Evolutionary conservation across 2,113 vertebrate genomes (phyloP).

Genomic region (Tautogolabrus adspersus): DNA sequence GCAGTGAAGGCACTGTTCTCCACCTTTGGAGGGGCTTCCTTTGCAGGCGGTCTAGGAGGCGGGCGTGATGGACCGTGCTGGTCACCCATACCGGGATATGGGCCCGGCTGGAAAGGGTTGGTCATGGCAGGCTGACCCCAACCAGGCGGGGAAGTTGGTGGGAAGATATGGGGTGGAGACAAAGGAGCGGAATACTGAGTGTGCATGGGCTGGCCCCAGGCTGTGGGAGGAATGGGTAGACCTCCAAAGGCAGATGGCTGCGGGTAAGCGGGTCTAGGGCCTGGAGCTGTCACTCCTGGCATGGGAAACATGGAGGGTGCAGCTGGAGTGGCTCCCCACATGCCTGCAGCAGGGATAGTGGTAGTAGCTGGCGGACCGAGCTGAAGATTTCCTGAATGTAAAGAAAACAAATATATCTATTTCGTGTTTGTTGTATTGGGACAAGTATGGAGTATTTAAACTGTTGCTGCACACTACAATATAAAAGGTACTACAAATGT

Average conservation of each 20-base stretch:
- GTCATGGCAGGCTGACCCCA: constrained; percentile 83
- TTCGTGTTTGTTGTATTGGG: too few relatives aligned
- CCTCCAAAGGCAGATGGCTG: constrained; percentile 81
- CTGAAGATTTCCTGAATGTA: constrained; percentile 82
- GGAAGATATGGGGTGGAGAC: constrained; percentile 71
- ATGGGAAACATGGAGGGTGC: constrained; percentile 79
- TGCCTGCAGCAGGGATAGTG: constrained; percentile 61
- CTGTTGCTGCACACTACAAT: too few relatives aligned
- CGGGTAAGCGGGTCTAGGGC: constrained; percentile 73
- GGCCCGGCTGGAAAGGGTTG: constrained; percentile 88
- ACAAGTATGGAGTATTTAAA: too few relatives aligned
- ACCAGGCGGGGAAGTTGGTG: constrained; percentile 62
- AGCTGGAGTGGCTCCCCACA: constrained; percentile 82
- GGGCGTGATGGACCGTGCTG: constrained; percentile 84
- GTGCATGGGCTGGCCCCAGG: constrained; percentile 85
- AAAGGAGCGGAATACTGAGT: constrained; percentile 75
- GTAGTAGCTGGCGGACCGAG: constrained; percentile 73
- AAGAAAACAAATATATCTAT: neutral
- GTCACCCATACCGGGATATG: constrained; percentile 77
- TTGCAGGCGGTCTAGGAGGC: constrained; percentile 84
- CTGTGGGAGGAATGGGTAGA: constrained; percentile 68
- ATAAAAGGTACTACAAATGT: neutral
- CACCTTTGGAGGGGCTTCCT: constrained; percentile 83
- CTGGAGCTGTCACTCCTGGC: constrained; percentile 68
- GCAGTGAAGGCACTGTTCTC: constrained; percentile 91